phyloP scores from a whole-genome alignment of 2,797 vertebrate genomes.

The Zalophus californianus region DNA sequence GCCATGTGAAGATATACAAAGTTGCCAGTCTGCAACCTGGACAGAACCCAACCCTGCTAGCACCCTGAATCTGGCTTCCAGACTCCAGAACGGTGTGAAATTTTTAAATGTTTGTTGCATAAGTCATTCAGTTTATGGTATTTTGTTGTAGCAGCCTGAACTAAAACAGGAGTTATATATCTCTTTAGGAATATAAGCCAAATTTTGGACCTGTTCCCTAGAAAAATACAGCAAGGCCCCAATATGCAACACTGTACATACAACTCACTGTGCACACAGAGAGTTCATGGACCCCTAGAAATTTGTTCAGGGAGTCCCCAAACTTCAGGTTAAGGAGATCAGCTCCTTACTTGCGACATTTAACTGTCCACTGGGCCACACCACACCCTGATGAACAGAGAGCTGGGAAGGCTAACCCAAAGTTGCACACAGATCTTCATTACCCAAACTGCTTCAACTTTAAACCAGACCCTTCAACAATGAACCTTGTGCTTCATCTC shows the following conservation, averaged over 20 bases:
- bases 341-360: not conserved
- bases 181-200: not conserved
- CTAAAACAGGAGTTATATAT: not conserved
- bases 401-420: not conserved
- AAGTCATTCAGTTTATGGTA: not conserved
- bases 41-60: not conserved
- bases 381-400: not conserved
- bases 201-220: not conserved
- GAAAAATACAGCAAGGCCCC: not conserved
- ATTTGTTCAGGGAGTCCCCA: not conserved
- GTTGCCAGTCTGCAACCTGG: not conserved
- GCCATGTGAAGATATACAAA: not conserved
- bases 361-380: not conserved
- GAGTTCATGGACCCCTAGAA: not conserved
- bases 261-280: not conserved
- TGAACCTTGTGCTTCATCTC: not conserved
- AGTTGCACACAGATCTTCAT: not conserved
- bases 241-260: not conserved
- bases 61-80: not conserved
- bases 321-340: not conserved
- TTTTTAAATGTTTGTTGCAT: not conserved
- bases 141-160: not conserved
- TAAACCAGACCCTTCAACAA: not conserved
- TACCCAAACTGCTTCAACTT: not conserved
- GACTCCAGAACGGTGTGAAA: not conserved